Conservation (phyloP, 2,888 invertebrate genomes). For the Eudasyphora cyanicolor region DNA sequence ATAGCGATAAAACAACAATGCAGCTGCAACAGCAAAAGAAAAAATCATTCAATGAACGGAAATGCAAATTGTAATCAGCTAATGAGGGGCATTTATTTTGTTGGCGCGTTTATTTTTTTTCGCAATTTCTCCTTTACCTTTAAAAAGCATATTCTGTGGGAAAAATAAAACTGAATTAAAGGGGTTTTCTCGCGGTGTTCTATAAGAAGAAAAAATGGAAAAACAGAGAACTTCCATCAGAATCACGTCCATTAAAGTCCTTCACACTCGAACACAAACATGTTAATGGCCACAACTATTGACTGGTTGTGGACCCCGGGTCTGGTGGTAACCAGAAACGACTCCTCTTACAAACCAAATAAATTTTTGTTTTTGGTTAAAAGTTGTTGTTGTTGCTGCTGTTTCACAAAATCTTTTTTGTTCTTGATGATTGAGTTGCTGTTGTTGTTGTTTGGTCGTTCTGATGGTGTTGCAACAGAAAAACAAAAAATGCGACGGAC, state of each 20-base stretch:
- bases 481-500: not conserved
- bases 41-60: not conserved
- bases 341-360: not conserved
- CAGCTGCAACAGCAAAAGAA: not conserved
- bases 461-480: too few relatives aligned
- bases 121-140: constrained; percentile 26
- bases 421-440: not conserved
- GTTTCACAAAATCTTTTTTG: not conserved
- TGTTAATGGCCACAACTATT: constrained; percentile 30
- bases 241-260: constrained; percentile 35
- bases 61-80: not conserved
- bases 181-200: not conserved
- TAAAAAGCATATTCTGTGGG: constrained; percentile 23
- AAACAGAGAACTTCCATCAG: not conserved
- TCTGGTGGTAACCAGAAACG: constrained; percentile 28
- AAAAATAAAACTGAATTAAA: constrained; percentile 13
- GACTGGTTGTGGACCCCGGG: too few relatives aligned
- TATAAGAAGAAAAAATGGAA: not conserved
- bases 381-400: not conserved
- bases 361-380: not conserved
- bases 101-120: not conserved
- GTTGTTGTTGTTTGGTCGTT: not conserved
- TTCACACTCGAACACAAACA: constrained; percentile 37
- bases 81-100: not conserved
- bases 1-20: not conserved